phyloP scores from a whole-genome alignment of 2,113 vertebrate species.

The Dryoscopus gambensis region DNA sequence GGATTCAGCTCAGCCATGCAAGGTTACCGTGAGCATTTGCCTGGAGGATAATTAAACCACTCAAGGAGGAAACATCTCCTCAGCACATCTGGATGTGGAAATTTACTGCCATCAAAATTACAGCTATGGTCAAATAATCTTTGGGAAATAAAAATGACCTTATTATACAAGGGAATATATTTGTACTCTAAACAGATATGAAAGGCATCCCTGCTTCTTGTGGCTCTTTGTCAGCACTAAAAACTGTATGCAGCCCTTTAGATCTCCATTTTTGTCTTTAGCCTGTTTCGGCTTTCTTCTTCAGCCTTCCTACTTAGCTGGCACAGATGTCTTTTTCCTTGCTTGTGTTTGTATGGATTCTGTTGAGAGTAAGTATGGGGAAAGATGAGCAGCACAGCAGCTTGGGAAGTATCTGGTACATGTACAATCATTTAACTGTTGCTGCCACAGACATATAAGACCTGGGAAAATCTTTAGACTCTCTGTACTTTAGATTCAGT shows the following conservation, averaged over 20 bases:
- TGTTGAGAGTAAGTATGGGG: background rate
- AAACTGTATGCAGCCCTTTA: background rate
- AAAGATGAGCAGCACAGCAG: background rate
- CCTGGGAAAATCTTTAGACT: background rate
- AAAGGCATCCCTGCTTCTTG: background rate
- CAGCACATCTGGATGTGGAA: constrained; percentile 18
- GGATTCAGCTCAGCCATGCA: background rate
- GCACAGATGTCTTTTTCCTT: background rate
- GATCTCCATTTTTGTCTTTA: background rate
- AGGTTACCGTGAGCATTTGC: background rate
- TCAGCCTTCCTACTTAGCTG: background rate
- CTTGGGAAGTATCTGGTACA: background rate
- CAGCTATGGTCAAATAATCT: background rate
- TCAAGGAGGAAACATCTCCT: constrained; percentile 10
- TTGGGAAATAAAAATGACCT: background rate
- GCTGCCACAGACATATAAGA: background rate
- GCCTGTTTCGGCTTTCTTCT: background rate
- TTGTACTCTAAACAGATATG: background rate
- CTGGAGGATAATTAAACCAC: background rate
- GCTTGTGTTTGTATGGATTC: background rate
- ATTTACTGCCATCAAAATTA: constrained; percentile 8
- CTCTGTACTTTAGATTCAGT: background rate
- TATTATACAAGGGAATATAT: background rate
- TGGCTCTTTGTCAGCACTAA: background rate
- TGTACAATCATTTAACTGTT: background rate